These are phyloP conservation scores for Cetonia aurata DNA, from an alignment of 2,888 invertebrate species.

Conservation along the genomic window DNA sequence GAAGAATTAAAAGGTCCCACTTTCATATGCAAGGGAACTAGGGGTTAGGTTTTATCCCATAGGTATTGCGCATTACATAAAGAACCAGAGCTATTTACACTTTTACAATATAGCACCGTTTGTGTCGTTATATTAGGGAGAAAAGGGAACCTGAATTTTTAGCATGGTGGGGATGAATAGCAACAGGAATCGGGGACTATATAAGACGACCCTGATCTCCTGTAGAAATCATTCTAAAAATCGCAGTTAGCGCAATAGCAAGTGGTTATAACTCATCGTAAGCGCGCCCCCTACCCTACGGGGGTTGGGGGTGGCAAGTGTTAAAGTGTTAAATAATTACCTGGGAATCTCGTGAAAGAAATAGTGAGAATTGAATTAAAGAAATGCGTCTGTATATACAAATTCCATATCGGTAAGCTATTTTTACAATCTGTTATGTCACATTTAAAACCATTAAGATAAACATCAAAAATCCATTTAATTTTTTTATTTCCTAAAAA, in stretches of 20 bases:
- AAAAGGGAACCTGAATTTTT: background rate
- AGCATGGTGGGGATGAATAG: background rate
- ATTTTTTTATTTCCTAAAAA: too few relatives aligned
- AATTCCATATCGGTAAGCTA: constrained; percentile 8
- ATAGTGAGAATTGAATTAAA: background rate
- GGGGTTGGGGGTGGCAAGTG: background rate
- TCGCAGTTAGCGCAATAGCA: background rate
- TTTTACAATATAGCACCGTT: background rate
- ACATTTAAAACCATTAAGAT: too few relatives aligned
- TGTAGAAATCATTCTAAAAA: constrained; percentile 12
- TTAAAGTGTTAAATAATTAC: background rate
- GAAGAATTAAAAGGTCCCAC: background rate
- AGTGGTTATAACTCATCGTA: background rate
- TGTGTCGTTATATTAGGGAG: background rate
- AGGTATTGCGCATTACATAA: background rate
- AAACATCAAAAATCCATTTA: too few relatives aligned
- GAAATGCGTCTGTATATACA: background rate
- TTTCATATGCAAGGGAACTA: constrained; percentile 10
- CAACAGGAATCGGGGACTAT: background rate
- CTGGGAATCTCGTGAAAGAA: background rate
- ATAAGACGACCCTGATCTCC: background rate
- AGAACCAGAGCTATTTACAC: constrained; percentile 10
- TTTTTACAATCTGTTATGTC: background rate
- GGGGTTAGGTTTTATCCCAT: constrained; percentile 15
- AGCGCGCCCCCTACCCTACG: background rate